Evolutionary conservation across 2,888 invertebrate species (phyloP).

Genomic region (Watsonalla cultraria): DNA sequence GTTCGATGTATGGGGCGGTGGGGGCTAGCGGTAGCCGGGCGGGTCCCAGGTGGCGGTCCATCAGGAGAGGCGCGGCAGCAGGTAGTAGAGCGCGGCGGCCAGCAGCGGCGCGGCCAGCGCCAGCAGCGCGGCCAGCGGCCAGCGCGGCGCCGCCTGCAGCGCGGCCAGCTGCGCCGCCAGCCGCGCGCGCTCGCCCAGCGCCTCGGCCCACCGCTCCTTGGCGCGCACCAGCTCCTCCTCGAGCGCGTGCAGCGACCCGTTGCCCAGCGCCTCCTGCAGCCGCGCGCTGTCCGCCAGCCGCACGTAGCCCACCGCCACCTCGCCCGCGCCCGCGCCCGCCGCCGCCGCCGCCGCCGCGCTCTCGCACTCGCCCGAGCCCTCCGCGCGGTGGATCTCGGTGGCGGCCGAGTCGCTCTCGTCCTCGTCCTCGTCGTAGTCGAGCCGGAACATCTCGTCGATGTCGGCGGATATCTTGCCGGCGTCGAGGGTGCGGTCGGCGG

Average conservation of each 20-base stretch:
- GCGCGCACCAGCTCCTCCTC: slow-evolving; percentile 86
- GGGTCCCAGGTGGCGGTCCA: slow-evolving; percentile 79
- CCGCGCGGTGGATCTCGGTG: slow-evolving; percentile 52
- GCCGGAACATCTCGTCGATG: slow-evolving; percentile 70
- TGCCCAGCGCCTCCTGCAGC: slow-evolving; percentile 54
- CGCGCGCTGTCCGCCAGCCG: slow-evolving; percentile 49
- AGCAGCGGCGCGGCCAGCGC: slow-evolving; percentile 76
- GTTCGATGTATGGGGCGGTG: slow-evolving; percentile 10
- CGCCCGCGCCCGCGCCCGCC: slow-evolving; percentile 6
- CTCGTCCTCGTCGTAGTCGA: slow-evolving; percentile 65
- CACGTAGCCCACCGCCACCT: slow-evolving; percentile 29
- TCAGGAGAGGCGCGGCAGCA: slow-evolving; percentile 81
- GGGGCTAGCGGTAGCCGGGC: slow-evolving; percentile 63
- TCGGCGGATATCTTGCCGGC: slow-evolving; percentile 60
- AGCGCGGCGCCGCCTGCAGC: slow-evolving; percentile 75
- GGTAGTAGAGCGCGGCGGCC: slow-evolving; percentile 78
- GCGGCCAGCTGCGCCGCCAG: slow-evolving; percentile 76
- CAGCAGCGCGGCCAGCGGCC: slow-evolving; percentile 75
- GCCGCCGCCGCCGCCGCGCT: slow-evolving; percentile 5
- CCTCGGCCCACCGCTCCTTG: slow-evolving; percentile 85
- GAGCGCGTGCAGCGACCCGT: slow-evolving; percentile 80
- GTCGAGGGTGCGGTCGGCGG: slow-evolving; percentile 36
- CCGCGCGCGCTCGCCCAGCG: slow-evolving; percentile 80
- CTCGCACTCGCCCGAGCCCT: slow-evolving; percentile 12
- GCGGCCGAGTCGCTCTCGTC: slow-evolving; percentile 62